Conservation (phyloP, 2,113 vertebrate genomes). For the Macrotus californicus region DNA sequence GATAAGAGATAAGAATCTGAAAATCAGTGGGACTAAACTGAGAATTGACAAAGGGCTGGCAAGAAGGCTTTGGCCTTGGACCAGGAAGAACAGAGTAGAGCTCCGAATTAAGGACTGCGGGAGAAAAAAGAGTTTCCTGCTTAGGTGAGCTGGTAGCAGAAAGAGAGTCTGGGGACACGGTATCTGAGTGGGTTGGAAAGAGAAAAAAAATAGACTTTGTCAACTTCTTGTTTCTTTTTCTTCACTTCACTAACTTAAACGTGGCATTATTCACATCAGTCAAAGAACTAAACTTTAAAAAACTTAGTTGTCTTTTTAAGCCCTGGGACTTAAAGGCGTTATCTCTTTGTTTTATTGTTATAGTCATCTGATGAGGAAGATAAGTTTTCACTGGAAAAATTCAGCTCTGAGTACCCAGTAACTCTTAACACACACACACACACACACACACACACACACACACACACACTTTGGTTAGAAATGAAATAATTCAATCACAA, state of each 20-base stretch:
- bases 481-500: conserved; percentile 64
- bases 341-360: conserved; percentile 29
- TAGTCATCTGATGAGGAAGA: not conserved
- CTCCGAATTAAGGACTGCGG: not conserved
- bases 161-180: not conserved
- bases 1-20: conserved; percentile 46
- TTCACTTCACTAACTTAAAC: not conserved
- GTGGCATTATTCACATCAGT: not conserved
- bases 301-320: not conserved
- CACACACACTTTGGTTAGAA: not conserved
- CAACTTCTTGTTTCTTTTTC: not conserved
- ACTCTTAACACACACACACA: not conserved
- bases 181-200: not conserved
- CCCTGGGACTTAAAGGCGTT: not conserved
- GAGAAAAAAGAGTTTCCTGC: not conserved
- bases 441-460: not conserved
- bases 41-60: conserved; percentile 20
- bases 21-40: conserved; percentile 25
- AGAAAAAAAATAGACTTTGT: not conserved
- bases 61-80: not conserved
- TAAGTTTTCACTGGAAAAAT: conserved; percentile 45
- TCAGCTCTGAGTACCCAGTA: not conserved
- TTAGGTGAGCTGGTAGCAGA: not conserved
- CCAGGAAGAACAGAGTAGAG: not conserved
- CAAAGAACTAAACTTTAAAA: not conserved